phyloP scores from a whole-genome alignment of 2,113 vertebrate species.

The Lepisosteus osseus region DNA sequence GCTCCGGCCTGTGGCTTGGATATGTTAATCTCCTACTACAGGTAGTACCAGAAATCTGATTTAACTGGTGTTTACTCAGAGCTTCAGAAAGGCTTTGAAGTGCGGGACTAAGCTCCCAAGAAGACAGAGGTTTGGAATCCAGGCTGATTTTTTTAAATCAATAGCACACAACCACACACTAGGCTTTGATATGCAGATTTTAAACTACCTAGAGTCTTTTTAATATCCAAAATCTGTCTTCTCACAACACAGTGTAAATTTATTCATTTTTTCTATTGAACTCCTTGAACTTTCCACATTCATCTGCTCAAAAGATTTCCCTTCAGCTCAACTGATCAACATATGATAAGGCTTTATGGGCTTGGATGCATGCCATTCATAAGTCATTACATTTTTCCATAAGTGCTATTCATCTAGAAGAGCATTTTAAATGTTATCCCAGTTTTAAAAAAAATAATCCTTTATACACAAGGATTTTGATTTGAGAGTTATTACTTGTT shows the following conservation, averaged over 20 bases:
- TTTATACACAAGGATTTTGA: slow-evolving; percentile 24
- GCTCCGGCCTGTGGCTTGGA: too few species aligned
- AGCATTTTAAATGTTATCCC: slow-evolving; percentile 48
- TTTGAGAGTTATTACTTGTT: slow-evolving; percentile 24
- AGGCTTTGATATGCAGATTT: too few species aligned
- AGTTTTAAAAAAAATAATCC: slow-evolving; percentile 48
- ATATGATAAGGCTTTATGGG: slow-evolving; percentile 36
- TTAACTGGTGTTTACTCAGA: too few species aligned
- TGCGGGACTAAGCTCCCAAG: too few species aligned
- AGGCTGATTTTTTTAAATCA: too few species aligned
- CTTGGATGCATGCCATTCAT: slow-evolving; percentile 45
- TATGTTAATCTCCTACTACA: too few species aligned
- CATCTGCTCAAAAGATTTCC: slow-evolving; percentile 36
- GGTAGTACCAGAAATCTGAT: too few species aligned
- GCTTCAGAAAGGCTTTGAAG: too few species aligned
- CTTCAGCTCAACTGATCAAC: slow-evolving; percentile 41
- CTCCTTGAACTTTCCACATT: slow-evolving; percentile 45
- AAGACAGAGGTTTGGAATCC: too few species aligned
- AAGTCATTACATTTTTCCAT: slow-evolving; percentile 55
- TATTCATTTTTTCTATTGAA: slow-evolving; percentile 33
- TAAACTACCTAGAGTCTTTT: too few species aligned
- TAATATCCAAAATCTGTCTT: slow-evolving; percentile 42
- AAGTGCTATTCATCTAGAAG: slow-evolving; percentile 31
- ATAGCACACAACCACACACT: too few species aligned
- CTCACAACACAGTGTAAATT: background rate